phyloP scores from a whole-genome alignment of 2,797 vertebrate genomes.

The Rhabdophis nuchalis region DNA sequence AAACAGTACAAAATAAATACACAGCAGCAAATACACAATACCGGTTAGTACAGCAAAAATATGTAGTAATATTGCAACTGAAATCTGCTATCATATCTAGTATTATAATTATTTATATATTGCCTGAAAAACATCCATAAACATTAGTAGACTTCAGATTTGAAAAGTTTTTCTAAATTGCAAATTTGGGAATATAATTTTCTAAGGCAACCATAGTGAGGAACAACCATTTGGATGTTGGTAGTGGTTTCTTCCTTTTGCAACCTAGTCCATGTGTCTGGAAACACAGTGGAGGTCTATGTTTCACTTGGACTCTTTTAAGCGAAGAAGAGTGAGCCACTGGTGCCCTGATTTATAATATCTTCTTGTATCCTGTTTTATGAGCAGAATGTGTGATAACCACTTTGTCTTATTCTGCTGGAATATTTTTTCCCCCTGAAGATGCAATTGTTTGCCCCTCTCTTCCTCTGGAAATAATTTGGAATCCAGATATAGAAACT shows the following conservation, averaged over 20 bases:
- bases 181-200: background rate
- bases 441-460: background rate
- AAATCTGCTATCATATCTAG: background rate
- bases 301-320: accelerated
- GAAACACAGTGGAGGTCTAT: background rate
- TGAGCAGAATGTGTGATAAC: accelerated
- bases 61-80: background rate
- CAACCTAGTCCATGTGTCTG: background rate
- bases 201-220: background rate
- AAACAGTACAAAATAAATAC: background rate
- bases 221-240: background rate
- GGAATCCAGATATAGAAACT: background rate
- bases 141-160: background rate
- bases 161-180: background rate
- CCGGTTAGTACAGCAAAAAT: background rate
- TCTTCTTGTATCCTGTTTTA: accelerated
- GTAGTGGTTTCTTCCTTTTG: background rate
- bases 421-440: background rate
- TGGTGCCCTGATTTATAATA: background rate
- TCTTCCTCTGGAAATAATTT: background rate
- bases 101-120: background rate
- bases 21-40: background rate
- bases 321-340: accelerated
- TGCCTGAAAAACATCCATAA: background rate
- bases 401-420: conserved; percentile 1